Percentiles rank a stretch among this genome's conserved stretches.
Evolutionary conservation across 2,888 invertebrate genomes (phyloP).

Genomic region (Xestia ashworthii): DNA sequence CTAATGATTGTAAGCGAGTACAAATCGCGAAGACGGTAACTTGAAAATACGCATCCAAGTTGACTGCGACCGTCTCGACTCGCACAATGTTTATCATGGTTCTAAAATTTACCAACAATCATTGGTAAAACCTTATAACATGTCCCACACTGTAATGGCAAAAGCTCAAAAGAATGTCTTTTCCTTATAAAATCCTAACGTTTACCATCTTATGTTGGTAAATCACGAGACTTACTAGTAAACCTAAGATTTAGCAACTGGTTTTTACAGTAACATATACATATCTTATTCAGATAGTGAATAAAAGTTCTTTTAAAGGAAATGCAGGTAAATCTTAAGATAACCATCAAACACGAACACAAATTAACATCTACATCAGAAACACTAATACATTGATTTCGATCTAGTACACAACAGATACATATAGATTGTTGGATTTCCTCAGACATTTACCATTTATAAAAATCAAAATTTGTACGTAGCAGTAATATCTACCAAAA

Average conservation of each 20-base stretch:
- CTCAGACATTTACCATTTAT: background rate
- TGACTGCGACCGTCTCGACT: background rate
- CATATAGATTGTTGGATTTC: background rate
- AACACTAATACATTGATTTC: background rate
- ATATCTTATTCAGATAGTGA: background rate
- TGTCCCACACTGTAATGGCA: background rate
- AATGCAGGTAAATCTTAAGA: background rate
- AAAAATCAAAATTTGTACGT: background rate
- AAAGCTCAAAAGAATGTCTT: background rate
- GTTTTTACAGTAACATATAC: background rate
- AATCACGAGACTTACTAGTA: background rate
- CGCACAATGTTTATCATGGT: background rate
- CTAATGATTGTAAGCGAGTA: background rate
- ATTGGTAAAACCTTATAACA: background rate
- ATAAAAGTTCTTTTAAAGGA: background rate
- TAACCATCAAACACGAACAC: background rate
- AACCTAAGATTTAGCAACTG: background rate
- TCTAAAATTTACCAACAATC: background rate
- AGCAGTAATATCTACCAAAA: no score
- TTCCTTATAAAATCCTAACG: background rate
- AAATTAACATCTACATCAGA: conserved; percentile 6
- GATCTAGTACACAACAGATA: background rate
- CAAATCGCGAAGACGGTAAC: background rate
- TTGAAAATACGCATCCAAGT: background rate
- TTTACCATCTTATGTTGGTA: background rate